Conservation (phyloP, 1,140 invertebrate genomes). For the Orius insidiosus region DNA sequence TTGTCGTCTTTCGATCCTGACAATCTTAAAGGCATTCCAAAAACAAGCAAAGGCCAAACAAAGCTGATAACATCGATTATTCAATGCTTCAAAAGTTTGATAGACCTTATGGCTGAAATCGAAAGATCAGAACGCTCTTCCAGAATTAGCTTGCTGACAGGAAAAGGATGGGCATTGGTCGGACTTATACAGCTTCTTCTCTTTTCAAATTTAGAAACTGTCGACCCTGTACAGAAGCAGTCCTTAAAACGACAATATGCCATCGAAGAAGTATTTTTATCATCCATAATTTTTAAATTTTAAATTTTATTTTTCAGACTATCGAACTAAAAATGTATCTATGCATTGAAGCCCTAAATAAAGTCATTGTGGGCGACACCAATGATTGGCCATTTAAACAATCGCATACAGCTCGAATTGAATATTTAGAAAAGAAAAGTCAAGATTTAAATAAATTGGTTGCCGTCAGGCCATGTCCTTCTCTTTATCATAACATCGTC, state of each 20-base stretch:
- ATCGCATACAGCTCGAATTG: conserved; percentile 24
- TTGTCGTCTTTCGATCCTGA: no score
- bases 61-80: not conserved
- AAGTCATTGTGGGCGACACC: conserved; percentile 9
- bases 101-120: not conserved
- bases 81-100: not conserved
- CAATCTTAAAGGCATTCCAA: no score
- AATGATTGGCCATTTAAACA: conserved; percentile 22
- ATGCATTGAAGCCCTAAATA: conserved; percentile 16
- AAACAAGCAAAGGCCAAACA: not conserved
- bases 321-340: conserved; percentile 20
- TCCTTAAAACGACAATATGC: conserved; percentile 45
- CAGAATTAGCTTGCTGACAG: not conserved
- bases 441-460: conserved; percentile 27
- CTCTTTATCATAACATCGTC: conserved; percentile 30
- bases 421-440: conserved; percentile 23
- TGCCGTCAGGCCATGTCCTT: conserved; percentile 36
- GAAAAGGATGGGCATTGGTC: conserved; percentile 25
- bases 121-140: not conserved
- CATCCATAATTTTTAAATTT: not conserved
- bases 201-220: conserved; percentile 28
- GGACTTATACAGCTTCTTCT: conserved; percentile 28
- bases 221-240: conserved; percentile 60
- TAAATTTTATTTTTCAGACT: conserved; percentile 10
- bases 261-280: conserved; percentile 33